These are phyloP conservation scores for Caretta caretta DNA, from an alignment of 2,113 vertebrate species.

Conservation along the genomic window DNA sequence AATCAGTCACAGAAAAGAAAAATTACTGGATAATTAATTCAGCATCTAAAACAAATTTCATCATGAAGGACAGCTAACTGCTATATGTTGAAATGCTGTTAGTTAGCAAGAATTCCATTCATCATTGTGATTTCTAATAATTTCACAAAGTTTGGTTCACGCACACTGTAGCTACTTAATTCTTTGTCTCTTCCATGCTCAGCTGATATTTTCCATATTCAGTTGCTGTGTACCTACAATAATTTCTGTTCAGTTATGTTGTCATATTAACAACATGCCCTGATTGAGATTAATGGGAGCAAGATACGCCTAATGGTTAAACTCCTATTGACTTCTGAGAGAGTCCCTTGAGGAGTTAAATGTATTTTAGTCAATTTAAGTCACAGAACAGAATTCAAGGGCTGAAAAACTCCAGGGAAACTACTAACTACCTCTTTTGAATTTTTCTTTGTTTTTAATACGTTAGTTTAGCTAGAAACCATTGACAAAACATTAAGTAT, in stretches of 20 bases:
- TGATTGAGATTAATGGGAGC: background rate
- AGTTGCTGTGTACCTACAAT: background rate
- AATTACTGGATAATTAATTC: background rate
- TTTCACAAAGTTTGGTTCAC: background rate
- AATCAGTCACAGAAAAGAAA: background rate
- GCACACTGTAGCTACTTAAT: background rate
- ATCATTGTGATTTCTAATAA: background rate
- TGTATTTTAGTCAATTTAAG: background rate
- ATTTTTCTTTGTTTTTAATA: background rate
- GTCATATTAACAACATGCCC: background rate
- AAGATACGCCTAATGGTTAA: background rate
- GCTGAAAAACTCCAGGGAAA: background rate
- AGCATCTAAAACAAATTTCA: background rate
- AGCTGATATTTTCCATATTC: background rate
- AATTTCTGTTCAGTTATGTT: background rate
- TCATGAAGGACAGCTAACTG: background rate
- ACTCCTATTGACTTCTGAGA: background rate
- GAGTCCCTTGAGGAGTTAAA: background rate
- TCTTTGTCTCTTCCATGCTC: background rate
- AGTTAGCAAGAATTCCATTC: background rate
- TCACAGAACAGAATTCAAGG: background rate
- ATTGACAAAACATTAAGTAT: accelerated
- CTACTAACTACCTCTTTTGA: background rate
- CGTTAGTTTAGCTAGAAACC: background rate
- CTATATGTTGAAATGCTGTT: background rate